Percentiles rank a stretch among this genome's conserved stretches.
These are phyloP conservation scores for Saguinus midas DNA, from an alignment of 2,113 vertebrate genomes.

Conservation along the genomic window DNA sequence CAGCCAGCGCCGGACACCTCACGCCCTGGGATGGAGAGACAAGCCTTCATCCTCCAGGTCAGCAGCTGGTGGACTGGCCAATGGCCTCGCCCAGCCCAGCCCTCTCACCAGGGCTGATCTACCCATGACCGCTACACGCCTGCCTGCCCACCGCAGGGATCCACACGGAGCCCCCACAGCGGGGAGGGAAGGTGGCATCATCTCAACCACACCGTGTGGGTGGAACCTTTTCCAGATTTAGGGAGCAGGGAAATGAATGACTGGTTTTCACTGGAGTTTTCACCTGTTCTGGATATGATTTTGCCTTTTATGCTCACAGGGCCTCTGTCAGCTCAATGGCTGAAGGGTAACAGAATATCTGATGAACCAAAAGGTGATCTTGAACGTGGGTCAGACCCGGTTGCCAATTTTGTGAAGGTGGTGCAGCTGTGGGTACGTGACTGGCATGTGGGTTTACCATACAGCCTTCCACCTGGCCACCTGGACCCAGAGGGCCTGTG, in stretches of 20 bases:
- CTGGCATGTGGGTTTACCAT: rapidly evolving
- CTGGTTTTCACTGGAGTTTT: neutral
- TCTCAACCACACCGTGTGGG: too few species aligned
- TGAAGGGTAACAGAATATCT: neutral
- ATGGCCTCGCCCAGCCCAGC: too few species aligned
- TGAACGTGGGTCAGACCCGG: neutral
- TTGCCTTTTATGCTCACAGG: neutral
- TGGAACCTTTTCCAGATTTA: neutral
- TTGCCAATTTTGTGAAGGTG: neutral
- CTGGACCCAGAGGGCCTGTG: neutral
- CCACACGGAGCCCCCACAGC: rapidly evolving
- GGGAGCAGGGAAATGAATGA: neutral
- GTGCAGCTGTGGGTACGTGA: neutral
- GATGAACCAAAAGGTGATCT: neutral
- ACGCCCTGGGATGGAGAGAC: rapidly evolving
- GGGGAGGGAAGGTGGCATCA: too few species aligned
- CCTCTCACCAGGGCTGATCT: neutral
- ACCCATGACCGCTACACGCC: rapidly evolving
- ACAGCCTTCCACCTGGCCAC: too few species aligned
- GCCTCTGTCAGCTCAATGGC: neutral
- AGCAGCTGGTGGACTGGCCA: too few species aligned
- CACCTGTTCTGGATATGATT: neutral
- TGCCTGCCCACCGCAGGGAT: neutral
- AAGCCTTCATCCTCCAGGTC: rapidly evolving
- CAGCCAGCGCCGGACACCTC: rapidly evolving